phyloP scores from a whole-genome alignment of 2,113 vertebrate genomes.

The Nematolebias whitei region DNA sequence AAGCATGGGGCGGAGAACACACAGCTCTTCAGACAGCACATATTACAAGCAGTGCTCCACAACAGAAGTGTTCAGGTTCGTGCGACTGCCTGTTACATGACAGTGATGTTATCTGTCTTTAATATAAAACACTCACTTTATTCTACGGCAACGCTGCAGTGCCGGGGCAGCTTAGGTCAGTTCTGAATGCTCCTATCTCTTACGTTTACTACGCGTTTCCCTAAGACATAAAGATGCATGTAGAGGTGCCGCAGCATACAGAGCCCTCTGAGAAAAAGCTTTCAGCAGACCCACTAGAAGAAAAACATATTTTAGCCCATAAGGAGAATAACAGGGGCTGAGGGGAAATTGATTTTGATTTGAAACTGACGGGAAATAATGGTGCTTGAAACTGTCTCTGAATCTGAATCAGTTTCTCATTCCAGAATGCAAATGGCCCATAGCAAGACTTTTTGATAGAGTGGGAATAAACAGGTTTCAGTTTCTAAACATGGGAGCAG shows the following conservation, averaged over 20 bases:
- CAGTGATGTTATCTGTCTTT: slow-evolving; percentile 62
- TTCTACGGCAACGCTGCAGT: slow-evolving; percentile 56
- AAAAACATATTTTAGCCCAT: slow-evolving; percentile 55
- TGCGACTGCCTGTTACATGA: slow-evolving; percentile 17
- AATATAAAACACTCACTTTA: slow-evolving; percentile 51
- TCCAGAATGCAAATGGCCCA: slow-evolving; percentile 58
- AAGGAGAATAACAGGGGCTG: slow-evolving; percentile 56
- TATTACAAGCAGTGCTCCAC: slow-evolving; percentile 51
- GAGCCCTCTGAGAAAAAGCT: slow-evolving; percentile 52
- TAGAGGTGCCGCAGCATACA: slow-evolving; percentile 14
- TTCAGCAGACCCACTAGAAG: slow-evolving; percentile 63
- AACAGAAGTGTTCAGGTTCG: slow-evolving; percentile 35
- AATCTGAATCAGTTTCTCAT: slow-evolving; percentile 64
- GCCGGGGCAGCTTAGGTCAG: slow-evolving; percentile 58
- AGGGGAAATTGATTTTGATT: slow-evolving; percentile 70
- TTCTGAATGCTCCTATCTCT: slow-evolving; percentile 44
- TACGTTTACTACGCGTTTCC: slow-evolving; percentile 34
- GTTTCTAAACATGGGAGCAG: slow-evolving; percentile 11
- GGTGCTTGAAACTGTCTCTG: slow-evolving; percentile 52
- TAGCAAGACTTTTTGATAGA: slow-evolving; percentile 32
- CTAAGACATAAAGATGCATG: slow-evolving; percentile 25
- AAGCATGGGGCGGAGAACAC: slow-evolving; percentile 60
- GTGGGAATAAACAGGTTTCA: slow-evolving; percentile 41
- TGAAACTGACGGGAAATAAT: slow-evolving; percentile 69
- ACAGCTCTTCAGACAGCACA: slow-evolving; percentile 54